Base-by-base conservation (phyloP, 2,888 invertebrate genomes). In the Chrysolina oricalcia region DNA sequence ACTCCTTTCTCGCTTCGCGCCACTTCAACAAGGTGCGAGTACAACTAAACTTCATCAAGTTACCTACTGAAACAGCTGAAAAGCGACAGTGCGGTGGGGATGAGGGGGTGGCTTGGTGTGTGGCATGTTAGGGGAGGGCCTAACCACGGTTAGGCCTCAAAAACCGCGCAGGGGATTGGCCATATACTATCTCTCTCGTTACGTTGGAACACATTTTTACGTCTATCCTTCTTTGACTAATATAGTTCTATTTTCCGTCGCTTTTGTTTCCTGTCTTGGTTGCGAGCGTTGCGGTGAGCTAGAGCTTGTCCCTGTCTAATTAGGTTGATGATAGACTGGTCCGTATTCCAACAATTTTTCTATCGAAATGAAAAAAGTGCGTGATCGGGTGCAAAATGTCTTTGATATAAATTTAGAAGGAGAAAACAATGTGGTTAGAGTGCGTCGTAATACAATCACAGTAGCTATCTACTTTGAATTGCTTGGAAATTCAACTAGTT, bases 151-250 rank as follows among this genome's bases (percentile, higher is more conserved):
- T 84, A 87, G 88, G 88, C 89, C 89, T 89, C 89, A 89, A 89
- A 89, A 89, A 89, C 89, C 89, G 85, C 89, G 88, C 86, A 86
- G 86, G 86, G 89, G 89, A 89, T 89, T 89, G 89, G 89, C 89
- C 85, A 84, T 84, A 83, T 84, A 82, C 81, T 80, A 79, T 85
- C 87, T 86, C 85, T 82, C 81, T 83, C 82, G 73, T 75, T 76
- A 78, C 76, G 80, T 79, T 77, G 75, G 70, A 62, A 70, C 73
- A 72, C 79, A 75, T 78, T 81, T 75, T 77, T 79, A 71, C 72
- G 76, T 43, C 59, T 71, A 27, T 79, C 81, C 77, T 78, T 73
- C 76, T 78, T 80, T 76, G 67, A 71, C 70, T 73, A 40, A 27
- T 62, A 56, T 13, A 53, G 66, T 66, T 76, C 78, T 56, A 70